Evolutionary conservation across 1,140 invertebrate genomes (phyloP).

Genomic region (Orussus abietinus): DNA sequence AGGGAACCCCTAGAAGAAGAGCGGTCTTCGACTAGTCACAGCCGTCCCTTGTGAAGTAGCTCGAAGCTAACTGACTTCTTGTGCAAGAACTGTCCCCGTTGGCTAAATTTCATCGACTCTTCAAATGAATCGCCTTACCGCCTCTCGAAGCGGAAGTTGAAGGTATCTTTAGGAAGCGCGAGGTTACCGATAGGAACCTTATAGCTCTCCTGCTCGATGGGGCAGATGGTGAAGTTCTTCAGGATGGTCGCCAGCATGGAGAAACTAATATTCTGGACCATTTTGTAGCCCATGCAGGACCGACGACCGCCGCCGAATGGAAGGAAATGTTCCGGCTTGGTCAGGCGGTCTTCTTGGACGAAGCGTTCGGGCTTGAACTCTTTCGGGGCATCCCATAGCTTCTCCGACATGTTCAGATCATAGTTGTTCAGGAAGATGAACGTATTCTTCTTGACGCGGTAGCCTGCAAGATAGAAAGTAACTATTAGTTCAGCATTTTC

Average conservation of each 20-base stretch:
- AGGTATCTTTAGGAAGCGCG: constrained; percentile 66
- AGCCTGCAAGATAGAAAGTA: constrained; percentile 52
- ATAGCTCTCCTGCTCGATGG: constrained; percentile 54
- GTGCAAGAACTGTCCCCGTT: too few relatives aligned
- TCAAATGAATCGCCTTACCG: constrained; percentile 32
- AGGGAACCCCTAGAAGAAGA: too few relatives aligned
- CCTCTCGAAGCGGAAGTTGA: constrained; percentile 58
- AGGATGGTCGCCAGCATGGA: constrained; percentile 69
- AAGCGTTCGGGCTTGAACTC: constrained; percentile 65
- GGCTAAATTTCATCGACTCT: too few relatives aligned
- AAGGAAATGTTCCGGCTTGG: constrained; percentile 67
- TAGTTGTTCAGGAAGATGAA: constrained; percentile 87
- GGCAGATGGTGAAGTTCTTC: constrained; percentile 68
- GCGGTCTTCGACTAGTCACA: too few relatives aligned
- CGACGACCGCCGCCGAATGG: constrained; percentile 84
- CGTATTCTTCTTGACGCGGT: constrained; percentile 71
- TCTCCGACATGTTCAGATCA: constrained; percentile 71
- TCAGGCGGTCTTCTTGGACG: constrained; percentile 59
- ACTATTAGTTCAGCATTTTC: background rate
- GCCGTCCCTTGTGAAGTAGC: too few relatives aligned
- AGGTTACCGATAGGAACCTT: constrained; percentile 60
- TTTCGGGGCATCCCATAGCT: constrained; percentile 61
- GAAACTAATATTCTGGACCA: constrained; percentile 74
- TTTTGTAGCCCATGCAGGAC: constrained; percentile 83
- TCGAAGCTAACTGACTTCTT: too few relatives aligned